Evolutionary conservation across 2,888 invertebrate genomes (phyloP), one percentile per base, ranked within the genome.

Genomic region (Hypsopygia costalis): DNA sequence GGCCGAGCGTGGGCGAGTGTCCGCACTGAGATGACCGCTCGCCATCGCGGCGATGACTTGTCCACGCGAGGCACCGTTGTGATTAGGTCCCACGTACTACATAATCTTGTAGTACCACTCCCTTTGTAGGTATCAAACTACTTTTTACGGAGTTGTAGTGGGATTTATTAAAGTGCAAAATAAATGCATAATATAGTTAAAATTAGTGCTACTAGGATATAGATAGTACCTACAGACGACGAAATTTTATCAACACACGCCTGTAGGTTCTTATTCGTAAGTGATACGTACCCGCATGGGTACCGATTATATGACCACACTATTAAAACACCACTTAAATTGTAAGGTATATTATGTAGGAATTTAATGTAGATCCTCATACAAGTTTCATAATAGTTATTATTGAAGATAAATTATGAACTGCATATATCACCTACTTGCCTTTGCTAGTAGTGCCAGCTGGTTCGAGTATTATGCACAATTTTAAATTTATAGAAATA

Each of bases 361-460:
- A 59, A 58, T 63, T 61, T 55, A 59, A 65, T 51, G 61, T 67
- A 64, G 57, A 49, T 57, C 60, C 59, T 65, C 60, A 62, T 57
- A 58, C 52, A 55, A 69, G 60, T 70, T 69, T 66, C 60, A 57
- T 59, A 62, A 65, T 69, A 70, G 63, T 63, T 52, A 60, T 63
- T 64, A 64, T 58, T 52, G 46, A 54, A 66, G 61, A 55, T 47
- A 61, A 61, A 61, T 62, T 62, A 52, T 62, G 44, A 34, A 37
- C 30, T 63, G 74, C 75, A 69, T 79, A 76, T 75, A 77, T 81
- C 83, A 85, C 85, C 81, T 74, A 80, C 78, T 82, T 83, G 86
- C 86, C 86, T 85, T 81, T 61, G 78, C 81, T n/a, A 72, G 78
- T 80, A 78, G 75, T 63, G 66, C 69, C 77, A 79, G 80, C 69